Evolutionary conservation across 2,888 invertebrate genomes (phyloP), one percentile per base, ranked within the genome.

Genomic region (Acrobasis repandana): DNA sequence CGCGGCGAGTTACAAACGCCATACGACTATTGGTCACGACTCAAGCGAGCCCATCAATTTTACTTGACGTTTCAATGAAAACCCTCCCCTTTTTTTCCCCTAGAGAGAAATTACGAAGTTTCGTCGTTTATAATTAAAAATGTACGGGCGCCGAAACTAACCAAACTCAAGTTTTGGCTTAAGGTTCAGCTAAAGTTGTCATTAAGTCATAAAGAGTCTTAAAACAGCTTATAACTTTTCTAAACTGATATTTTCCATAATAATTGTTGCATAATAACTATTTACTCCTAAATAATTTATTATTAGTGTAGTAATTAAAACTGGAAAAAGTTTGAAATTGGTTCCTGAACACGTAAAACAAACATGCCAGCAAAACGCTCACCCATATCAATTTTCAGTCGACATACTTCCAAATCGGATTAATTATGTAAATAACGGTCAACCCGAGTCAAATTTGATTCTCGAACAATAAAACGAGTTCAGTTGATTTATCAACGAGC

Each of bases 11-110:
- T 49, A 60, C 75, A 75, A 82, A 80, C 86, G 81, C 87, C 85
- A 83, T 79, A 80, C 86, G 85, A 84, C 86, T 84, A 85, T 83
- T 87, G 90, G 88, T 85, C 90, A 89, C 85, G 84, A 75, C 81
- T 83, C 85, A 82, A 82, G 85, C 83, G 73, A 80, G 83, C 83
- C 87, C 90, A 90, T 90, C 90, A 90, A 91, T 91, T 90, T 84
- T 75, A 78, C 82, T 80, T 89, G 90, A 90, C 90, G 86, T 87
- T 87, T 87, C 88, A 88, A 87, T 88, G 86, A 87, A 86, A 85
- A 83, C 82, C 85, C 86, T 83, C 82, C 83, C 82, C 85, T 80
- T 85, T 82, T 43, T 85, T 85, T 82, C 84, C 86, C 86, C 77
- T 46, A 67, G 84, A 80, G 85, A 79, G 82, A 83, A 85, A 86